phyloP scores from a whole-genome alignment of 1,140 invertebrate genomes.

The Medauroidea extradentata region DNA sequence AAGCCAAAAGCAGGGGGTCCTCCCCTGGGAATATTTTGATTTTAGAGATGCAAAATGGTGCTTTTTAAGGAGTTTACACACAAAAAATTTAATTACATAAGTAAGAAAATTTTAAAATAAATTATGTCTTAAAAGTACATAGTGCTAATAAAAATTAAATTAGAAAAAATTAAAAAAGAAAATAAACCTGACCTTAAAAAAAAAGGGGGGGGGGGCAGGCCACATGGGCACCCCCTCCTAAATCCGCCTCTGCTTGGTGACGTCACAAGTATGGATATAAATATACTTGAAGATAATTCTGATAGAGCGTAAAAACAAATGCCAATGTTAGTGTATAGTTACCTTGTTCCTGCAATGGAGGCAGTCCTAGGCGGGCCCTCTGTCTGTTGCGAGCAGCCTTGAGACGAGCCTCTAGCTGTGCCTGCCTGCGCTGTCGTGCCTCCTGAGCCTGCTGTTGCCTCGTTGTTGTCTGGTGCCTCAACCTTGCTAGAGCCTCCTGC shows the following conservation, averaged over 20 bases:
- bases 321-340: background rate
- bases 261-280: background rate
- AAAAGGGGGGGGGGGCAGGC: no score
- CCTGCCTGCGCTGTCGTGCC: constrained; percentile 59
- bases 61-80: no score
- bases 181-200: no score
- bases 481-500: constrained; percentile 65
- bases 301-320: background rate
- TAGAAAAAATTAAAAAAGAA: no score
- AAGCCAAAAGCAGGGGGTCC: no score
- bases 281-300: background rate
- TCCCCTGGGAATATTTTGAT: no score
- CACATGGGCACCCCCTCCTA: no score
- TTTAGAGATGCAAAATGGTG: no score
- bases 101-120: no score
- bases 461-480: constrained; percentile 64
- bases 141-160: no score
- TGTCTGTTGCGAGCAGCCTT: constrained; percentile 73
- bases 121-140: no score
- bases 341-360: constrained; percentile 53
- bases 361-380: constrained; percentile 67
- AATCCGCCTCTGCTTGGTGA: background rate
- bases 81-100: no score
- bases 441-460: constrained; percentile 61
- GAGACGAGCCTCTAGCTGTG: constrained; percentile 66